Base-by-base conservation (phyloP, 2,797 vertebrate genomes). In the Borostomias antarcticus region DNA sequence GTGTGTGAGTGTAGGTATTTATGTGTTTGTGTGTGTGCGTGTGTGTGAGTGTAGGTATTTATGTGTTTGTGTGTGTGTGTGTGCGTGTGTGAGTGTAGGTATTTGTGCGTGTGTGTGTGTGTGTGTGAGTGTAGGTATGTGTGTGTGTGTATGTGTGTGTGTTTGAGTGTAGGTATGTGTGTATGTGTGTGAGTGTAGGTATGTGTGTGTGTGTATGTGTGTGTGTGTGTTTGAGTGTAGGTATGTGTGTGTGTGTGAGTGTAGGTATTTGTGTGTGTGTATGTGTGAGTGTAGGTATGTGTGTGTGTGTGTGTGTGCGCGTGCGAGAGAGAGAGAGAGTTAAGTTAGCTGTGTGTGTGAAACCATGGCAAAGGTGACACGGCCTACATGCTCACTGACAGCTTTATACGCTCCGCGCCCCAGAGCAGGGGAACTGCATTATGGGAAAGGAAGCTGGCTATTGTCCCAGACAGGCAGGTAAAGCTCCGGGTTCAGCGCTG, bases 381-480 rank as follows among this genome's bases (percentile, higher is more conserved):
- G 89, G 89, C 90, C 89, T 94, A 92, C 91, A 93, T 91, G 88
- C 86, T 90, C 91, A 86, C 82, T 94, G 93, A 94, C 92, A 95
- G 93, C 86, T 96, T 95, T 94, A 94, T 91, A 85, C 90, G 90
- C 86, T 86, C 83, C 85, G 87, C 81, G 87, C 83, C 88, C 87
- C 87, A 76, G 84, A 87, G 72, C 91, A 85, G 92, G 92, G 90
- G 86, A 94, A 89, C 91, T 84, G 88, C 91, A 93, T 91, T 90
- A 92, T 92, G 91, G 91, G 90, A 94, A 94, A 91, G 86, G 81
- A 90, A 88, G 85, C 87, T 94, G 93, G 91, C 92, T 87, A 80
- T 89, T 89, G 88, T 93, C 93, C 92, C 90, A 93, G 88, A 92
- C 82, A 88, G 92, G 89, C 93, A 96, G 95, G 94, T 96, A 94